phyloP scores from a whole-genome alignment of 1,140 invertebrate genomes.

The Papilio dardanus region DNA sequence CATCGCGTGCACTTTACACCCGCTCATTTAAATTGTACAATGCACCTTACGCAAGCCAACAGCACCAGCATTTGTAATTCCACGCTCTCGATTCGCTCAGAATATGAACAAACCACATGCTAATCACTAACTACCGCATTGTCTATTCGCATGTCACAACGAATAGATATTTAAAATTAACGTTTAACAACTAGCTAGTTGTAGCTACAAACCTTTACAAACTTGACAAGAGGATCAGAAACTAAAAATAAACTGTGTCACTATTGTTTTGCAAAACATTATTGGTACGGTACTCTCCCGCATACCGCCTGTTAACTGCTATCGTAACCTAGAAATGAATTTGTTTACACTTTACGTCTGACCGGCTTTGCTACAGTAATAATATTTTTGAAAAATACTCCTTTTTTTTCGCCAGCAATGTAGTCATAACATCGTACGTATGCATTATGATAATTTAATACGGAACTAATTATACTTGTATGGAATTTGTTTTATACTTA shows the following conservation, averaged over 20 bases:
- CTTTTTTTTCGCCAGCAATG: not conserved
- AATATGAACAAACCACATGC: slow-evolving; percentile 18
- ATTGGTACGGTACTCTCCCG: not conserved
- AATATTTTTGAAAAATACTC: slow-evolving; percentile 5
- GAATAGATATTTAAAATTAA: not conserved
- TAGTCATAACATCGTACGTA: not conserved
- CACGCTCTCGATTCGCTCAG: slow-evolving; percentile 31
- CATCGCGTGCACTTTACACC: slow-evolving; percentile 54
- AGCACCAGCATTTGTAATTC: slow-evolving; percentile 21
- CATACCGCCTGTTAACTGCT: not conserved
- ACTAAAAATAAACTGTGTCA: not conserved
- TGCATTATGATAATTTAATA: not conserved
- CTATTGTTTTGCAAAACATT: not conserved
- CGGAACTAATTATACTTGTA: not conserved
- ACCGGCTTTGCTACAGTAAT: not conserved
- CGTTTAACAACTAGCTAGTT: not conserved
- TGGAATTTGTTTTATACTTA: not conserved
- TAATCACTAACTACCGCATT: slow-evolving; percentile 19
- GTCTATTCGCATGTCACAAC: not conserved
- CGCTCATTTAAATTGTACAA: slow-evolving; percentile 40
- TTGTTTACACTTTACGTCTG: not conserved
- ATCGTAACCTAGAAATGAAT: not conserved
- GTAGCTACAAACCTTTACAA: not conserved
- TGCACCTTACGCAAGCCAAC: slow-evolving; percentile 32
- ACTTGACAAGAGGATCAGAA: not conserved